Evolutionary conservation across 92 coral and sea anemone species (phyloP).

Genomic region (Phenganax stokvisi): DNA sequence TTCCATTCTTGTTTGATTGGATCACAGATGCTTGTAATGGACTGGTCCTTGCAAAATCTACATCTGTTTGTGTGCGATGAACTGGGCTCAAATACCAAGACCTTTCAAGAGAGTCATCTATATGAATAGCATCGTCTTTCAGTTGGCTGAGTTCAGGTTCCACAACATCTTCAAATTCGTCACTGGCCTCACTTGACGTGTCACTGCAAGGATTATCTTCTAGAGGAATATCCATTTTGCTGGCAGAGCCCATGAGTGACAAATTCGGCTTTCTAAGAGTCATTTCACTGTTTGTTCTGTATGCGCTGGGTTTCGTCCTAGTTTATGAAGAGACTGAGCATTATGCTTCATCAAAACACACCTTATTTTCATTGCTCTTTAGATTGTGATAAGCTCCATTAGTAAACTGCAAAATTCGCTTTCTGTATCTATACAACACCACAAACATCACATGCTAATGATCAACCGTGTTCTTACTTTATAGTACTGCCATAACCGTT

Average conservation of each 20-base stretch:
- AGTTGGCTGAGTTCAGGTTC: slow-evolving; percentile 68
- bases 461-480: slow-evolving; percentile 44
- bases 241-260: slow-evolving; percentile 36
- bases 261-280: slow-evolving; percentile 53
- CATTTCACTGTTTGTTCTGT: slow-evolving; percentile 78
- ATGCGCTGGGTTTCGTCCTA: slow-evolving; percentile 66
- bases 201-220: slow-evolving; percentile 56
- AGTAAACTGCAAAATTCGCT: too few species aligned
- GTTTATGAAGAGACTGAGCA: background rate
- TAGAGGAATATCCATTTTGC: slow-evolving; percentile 40
- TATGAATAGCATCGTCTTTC: slow-evolving; percentile 39
- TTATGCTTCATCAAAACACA: background rate
- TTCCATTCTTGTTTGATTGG: slow-evolving; percentile 64
- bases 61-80: slow-evolving; percentile 57
- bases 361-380: background rate
- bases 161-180: slow-evolving; percentile 75
- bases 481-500: slow-evolving; percentile 72
- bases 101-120: slow-evolving; percentile 47
- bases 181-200: slow-evolving; percentile 56
- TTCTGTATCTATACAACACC: background rate
- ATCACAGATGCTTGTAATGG: slow-evolving; percentile 84
- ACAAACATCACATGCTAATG: background rate
- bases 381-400: background rate
- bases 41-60: slow-evolving; percentile 56
- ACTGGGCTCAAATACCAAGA: slow-evolving; percentile 82